phyloP scores from a whole-genome alignment of 2,888 invertebrate genomes.

The Gastrophysa polygoni region DNA sequence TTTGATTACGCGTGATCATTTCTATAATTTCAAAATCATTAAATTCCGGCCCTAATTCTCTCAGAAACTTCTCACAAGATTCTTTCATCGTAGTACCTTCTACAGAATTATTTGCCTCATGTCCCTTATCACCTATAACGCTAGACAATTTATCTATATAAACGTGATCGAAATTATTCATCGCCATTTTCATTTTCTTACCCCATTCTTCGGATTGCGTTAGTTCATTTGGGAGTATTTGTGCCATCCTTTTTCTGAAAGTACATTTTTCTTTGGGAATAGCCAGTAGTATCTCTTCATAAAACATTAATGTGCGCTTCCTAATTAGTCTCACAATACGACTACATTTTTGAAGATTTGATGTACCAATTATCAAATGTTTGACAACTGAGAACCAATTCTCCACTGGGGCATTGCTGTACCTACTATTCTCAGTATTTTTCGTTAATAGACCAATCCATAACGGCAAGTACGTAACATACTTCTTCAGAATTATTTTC shows the following conservation, averaged over 20 bases:
- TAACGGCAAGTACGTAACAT: background rate
- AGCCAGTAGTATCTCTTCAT: slow-evolving; percentile 6
- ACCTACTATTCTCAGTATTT: background rate
- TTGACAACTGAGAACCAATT: slow-evolving; percentile 13
- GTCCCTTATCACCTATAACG: too few relatives aligned
- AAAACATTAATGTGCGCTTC: background rate
- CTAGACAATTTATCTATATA: too few relatives aligned
- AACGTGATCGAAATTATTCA: too few relatives aligned
- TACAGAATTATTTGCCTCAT: too few relatives aligned
- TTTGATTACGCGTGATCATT: too few relatives aligned
- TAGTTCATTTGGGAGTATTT: too few relatives aligned
- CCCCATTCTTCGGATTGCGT: too few relatives aligned
- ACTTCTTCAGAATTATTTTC: background rate
- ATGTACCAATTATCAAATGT: background rate
- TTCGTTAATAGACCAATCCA: slow-evolving; percentile 2
- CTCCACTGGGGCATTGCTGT: slow-evolving; percentile 11
- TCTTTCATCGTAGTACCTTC: too few relatives aligned
- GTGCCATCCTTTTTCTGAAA: background rate
- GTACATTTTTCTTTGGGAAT: slow-evolving; percentile 5
- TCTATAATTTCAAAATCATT: too few relatives aligned
- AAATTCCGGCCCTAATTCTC: too few relatives aligned
- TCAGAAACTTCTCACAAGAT: too few relatives aligned
- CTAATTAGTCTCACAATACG: slow-evolving; percentile 2
- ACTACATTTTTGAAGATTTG: slow-evolving; percentile 14
- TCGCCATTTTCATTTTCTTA: too few relatives aligned